Base-by-base conservation (phyloP, 2,797 vertebrate species). In the Salmo trutta region DNA sequence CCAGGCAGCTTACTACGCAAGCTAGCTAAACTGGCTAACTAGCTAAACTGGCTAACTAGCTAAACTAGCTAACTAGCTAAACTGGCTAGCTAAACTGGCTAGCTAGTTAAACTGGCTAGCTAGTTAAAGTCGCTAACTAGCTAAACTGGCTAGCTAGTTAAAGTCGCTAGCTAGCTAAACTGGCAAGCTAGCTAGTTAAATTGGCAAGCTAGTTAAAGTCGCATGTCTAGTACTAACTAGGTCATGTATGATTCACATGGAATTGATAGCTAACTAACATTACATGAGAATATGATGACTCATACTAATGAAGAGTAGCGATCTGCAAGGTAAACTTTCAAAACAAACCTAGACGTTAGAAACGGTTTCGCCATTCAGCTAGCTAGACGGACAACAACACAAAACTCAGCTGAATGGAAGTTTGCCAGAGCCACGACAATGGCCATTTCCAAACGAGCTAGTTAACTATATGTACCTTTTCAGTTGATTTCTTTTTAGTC, bases 401-500 rank as follows among this genome's bases (percentile, higher is more conserved):
- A 65, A 29, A 8, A 8, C 59, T 64, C 59, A 21, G 59, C 62
- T 65, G 62, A 15, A 65, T 65, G 21, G 21, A 64, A 29, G 64
- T 66, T 66, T 4, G 24, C 21, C 62, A 27, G 6, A 1, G 6
- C 21, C 62, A 65, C 62, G 62, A 29, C 56, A 59, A 27, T 29
- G 27, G 5, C 64, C 7, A 66, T 15, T 65, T 10, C 3, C 62
- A 24, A 24, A 24, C 41, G 21, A 12, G 59, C 17, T 68, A n/a
- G 47, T 21, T 52, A 83, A 83, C 89, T 81, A 92, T 91, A 84
- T 93, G 93, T 4, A 95, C 95, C 92, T 95, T 97, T 24, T 97
- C 96, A 3, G n/a, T 87, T 1, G 91, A 52, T 90, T 96, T 98
- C 94, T 96, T 98, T 85, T 91, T 96, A 78, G 41, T 96, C 86